Evolutionary conservation across 2,797 vertebrate genomes (phyloP).

Genomic region (Ataeniobius toweri): DNA sequence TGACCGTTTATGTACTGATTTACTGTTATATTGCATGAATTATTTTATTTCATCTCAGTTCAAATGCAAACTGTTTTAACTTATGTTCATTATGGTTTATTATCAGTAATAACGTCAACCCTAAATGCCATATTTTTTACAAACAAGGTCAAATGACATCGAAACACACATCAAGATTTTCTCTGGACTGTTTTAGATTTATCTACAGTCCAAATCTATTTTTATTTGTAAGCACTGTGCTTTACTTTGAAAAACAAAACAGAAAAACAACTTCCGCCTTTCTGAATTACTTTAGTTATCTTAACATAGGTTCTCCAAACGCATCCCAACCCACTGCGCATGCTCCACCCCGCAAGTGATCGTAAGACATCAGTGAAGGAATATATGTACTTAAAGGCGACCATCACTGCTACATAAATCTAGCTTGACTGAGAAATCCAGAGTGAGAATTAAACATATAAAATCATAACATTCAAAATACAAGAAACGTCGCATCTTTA

Average conservation of each 20-base stretch:
- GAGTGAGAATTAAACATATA: neutral
- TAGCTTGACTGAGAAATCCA: neutral
- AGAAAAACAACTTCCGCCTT: constrained; percentile 15
- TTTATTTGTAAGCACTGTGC: neutral
- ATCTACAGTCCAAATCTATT: neutral
- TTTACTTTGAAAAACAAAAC: constrained; percentile 33
- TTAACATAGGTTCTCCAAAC: constrained; percentile 32
- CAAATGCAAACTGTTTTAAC: neutral
- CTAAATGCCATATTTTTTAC: neutral
- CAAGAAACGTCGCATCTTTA: neutral
- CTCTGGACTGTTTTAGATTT: neutral
- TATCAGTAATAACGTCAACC: no score
- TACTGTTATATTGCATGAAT: neutral
- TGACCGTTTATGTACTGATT: neutral
- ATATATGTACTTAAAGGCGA: constrained; percentile 78
- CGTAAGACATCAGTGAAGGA: constrained; percentile 64
- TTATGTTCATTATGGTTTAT: no score
- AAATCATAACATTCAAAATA: neutral
- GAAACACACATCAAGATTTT: no score
- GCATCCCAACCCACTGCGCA: constrained; percentile 75
- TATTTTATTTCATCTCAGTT: neutral
- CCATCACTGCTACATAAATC: constrained; percentile 17
- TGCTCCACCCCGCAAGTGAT: constrained; percentile 81
- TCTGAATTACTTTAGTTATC: neutral
- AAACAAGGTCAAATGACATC: neutral